phyloP scores from a whole-genome alignment of 2,797 vertebrate genomes.

The Sebastes cheni region DNA sequence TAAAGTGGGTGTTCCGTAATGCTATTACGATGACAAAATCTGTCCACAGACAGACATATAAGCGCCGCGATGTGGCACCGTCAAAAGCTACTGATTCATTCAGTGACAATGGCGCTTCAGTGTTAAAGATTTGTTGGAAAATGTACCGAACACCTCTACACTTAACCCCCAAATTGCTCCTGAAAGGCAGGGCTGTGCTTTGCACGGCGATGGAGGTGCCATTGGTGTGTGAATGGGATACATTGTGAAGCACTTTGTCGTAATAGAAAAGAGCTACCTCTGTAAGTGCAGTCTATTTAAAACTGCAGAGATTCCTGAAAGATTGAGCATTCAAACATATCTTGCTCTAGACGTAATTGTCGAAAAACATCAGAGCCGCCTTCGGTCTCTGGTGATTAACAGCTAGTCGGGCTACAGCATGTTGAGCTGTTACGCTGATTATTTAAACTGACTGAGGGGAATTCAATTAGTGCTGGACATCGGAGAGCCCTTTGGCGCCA shows the following conservation, averaged over 20 bases:
- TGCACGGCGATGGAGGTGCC: neutral
- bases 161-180: neutral
- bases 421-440: constrained; percentile 24
- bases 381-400: neutral
- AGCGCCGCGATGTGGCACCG: too few species aligned
- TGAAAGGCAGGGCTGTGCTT: neutral
- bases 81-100: too few species aligned
- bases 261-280: neutral
- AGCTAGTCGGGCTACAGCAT: constrained; percentile 20
- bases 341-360: neutral
- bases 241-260: neutral
- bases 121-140: neutral
- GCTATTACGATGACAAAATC: too few species aligned
- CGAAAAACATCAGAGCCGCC: neutral
- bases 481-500: constrained; percentile 39
- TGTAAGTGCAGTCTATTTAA: neutral
- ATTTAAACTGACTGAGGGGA: constrained; percentile 44
- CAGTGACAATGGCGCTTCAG: too few species aligned
- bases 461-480: constrained; percentile 47
- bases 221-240: neutral
- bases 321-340: neutral
- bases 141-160: neutral
- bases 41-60: too few species aligned
- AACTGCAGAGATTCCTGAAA: neutral
- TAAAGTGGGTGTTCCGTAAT: too few species aligned